These are phyloP conservation scores for Drosophila stalkeri DNA, from an alignment of 2,888 invertebrate species.

Conservation along the genomic window DNA sequence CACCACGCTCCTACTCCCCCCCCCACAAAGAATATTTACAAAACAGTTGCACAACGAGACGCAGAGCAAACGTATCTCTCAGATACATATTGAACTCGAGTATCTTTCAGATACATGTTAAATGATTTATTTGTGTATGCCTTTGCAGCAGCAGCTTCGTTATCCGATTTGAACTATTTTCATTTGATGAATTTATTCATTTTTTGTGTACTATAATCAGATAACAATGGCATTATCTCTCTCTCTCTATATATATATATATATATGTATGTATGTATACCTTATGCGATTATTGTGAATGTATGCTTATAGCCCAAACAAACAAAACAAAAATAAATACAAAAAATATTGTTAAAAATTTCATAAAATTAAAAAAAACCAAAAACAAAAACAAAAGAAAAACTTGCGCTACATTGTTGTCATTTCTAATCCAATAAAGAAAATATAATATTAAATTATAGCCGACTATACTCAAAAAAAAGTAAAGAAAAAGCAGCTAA, in stretches of 20 bases:
- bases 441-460: slow-evolving; percentile 26
- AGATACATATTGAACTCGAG: slow-evolving; percentile 25
- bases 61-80: slow-evolving; percentile 1
- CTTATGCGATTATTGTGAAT: slow-evolving; percentile 39
- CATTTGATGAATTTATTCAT: no score
- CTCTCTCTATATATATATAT: neutral
- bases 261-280: slow-evolving; percentile 25
- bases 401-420: slow-evolving; percentile 73
- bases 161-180: slow-evolving; percentile 54
- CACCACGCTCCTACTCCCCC: neutral
- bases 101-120: slow-evolving; percentile 31
- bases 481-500: neutral
- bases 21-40: slow-evolving; percentile 32
- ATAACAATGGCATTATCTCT: slow-evolving; percentile 30
- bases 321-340: neutral
- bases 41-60: slow-evolving; percentile 32
- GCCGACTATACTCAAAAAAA: slow-evolving; percentile 47
- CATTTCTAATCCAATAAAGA: slow-evolving; percentile 51
- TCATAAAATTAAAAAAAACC: slow-evolving; percentile 33
- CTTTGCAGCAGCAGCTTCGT: slow-evolving; percentile 41
- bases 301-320: slow-evolving; percentile 50
- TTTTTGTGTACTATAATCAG: slow-evolving; percentile 64
- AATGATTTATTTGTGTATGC: slow-evolving; percentile 42
- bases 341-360: slow-evolving; percentile 42
- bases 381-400: slow-evolving; percentile 33